Percentiles rank a stretch among this genome's conserved stretches.
Conservation (phyloP, 2,888 invertebrate species). For the Leptopilina drosophilae region DNA sequence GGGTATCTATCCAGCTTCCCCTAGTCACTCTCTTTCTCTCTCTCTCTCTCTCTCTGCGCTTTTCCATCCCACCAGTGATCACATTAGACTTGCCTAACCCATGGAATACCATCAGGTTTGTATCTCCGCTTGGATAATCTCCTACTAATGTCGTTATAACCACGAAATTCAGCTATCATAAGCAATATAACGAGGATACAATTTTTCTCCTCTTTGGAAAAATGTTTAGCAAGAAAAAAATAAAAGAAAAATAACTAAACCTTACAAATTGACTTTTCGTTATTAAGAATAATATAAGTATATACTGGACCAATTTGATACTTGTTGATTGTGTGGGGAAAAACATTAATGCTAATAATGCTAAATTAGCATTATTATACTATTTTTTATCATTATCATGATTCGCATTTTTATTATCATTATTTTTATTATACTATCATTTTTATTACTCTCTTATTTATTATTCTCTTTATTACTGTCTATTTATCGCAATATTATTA, state of each 20-base stretch:
- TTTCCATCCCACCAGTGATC: conserved; percentile 55
- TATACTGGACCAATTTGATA: neutral
- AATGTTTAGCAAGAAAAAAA: no score
- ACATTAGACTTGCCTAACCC: conserved; percentile 59
- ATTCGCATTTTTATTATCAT: no score
- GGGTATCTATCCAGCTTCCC: conserved; percentile 55
- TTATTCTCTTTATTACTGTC: no score
- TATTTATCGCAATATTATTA: no score
- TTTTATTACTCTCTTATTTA: no score
- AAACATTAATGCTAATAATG: no score
- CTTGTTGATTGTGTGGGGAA: neutral
- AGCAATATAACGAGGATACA: neutral
- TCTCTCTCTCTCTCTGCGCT: conserved; percentile 46
- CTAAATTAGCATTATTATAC: no score
- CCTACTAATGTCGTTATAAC: conserved; percentile 43
- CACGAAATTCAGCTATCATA: conserved; percentile 11
- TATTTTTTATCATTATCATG: no score
- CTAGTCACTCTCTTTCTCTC: conserved; percentile 47
- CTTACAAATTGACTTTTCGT: neutral
- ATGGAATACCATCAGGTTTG: conserved; percentile 47
- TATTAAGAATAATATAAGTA: no score
- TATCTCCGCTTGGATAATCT: conserved; percentile 44
- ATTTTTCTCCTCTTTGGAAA: neutral
- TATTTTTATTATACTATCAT: no score
- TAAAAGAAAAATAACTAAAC: neutral